Base-by-base conservation (phyloP, 2,888 invertebrate genomes). In the Anodontia alba region DNA sequence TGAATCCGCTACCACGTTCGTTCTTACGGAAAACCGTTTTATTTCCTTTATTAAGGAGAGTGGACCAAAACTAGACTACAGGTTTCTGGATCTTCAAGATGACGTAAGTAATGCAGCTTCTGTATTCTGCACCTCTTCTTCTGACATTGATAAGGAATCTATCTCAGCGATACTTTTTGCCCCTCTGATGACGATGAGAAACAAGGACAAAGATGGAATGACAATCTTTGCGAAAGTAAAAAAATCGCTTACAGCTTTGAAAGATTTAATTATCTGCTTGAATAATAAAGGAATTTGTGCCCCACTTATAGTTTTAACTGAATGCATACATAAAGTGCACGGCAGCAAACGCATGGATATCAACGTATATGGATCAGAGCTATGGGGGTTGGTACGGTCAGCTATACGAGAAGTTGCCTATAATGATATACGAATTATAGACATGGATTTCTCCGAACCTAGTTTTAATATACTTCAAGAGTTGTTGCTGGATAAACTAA, bases 321-420 rank as follows among this genome's bases (percentile, higher is more conserved):
- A 62, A 17, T 33, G 33, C 33, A 62, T 33, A 8, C 62, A 62
- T 5, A 31, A 33, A 33, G 62, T 31, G 33, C 17, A 7, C 1
- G 31, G 33, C 10, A 62, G 33, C 7, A 7, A 33, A 1, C 29
- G 33, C 8, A 31, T 1, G 10, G 1, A 17, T 7, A 1, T 62
- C 7, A 62, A 62, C 17, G 17, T 62, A 31, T 20, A 20, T 8
- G 76, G 76, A 5, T 49, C 86, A 3, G 79, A 83, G 7, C 26
- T 81, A 20, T 86, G 86, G 86, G 83, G 86, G 1, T 51, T 86
- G 70, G 76, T 75, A 1, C 67, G 86, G 10, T 81, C 79, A 23
- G 85, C 78, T 8, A 43, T 82, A 17, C 57, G 77, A 26, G 85
- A 85, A 33, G 78, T 74, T 20, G n/a, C 17, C 23, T 31, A 78